Evolutionary conservation across 1,140 invertebrate genomes (phyloP).

Genomic region (Hylaeus anthracinus): DNA sequence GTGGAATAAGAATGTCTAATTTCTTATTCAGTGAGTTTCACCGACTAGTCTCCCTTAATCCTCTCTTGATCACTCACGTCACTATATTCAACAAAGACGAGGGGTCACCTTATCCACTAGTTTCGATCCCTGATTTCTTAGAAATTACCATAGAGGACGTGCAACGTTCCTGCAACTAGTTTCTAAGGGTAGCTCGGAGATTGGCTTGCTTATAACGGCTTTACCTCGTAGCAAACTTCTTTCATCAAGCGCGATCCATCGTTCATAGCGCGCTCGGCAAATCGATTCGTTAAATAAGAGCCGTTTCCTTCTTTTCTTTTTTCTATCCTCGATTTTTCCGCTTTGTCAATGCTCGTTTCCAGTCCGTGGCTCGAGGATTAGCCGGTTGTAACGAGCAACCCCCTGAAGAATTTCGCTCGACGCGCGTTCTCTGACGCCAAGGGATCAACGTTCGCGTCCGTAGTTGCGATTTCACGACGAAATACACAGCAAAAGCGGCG

Average conservation of each 20-base stretch:
- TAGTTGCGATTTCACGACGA: background rate
- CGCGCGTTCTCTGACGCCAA: background rate
- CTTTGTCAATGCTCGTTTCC: background rate
- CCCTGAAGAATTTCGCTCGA: background rate
- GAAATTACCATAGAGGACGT: background rate
- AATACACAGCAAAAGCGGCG: background rate
- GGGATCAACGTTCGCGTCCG: background rate
- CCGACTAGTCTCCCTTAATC: no score
- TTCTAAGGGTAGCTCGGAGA: background rate
- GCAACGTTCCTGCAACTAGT: background rate
- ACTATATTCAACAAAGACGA: no score
- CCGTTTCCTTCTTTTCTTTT: background rate
- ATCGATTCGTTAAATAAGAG: slow-evolving; percentile 13
- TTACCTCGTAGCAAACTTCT: slow-evolving; percentile 1
- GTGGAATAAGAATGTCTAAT: no score
- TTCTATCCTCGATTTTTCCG: background rate
- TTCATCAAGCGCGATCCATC: slow-evolving; percentile 2
- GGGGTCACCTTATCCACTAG: background rate
- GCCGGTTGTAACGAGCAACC: background rate
- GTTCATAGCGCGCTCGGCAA: background rate
- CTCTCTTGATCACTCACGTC: no score
- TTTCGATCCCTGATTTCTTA: background rate
- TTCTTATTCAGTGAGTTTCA: no score
- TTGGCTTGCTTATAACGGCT: slow-evolving; percentile 8
- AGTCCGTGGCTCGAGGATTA: background rate